A percentile compares a stretch with the other conserved stretches of the same genome.
phyloP scores from a whole-genome alignment of 2,888 invertebrate genomes.

The Synanthedon tipuliformis region DNA sequence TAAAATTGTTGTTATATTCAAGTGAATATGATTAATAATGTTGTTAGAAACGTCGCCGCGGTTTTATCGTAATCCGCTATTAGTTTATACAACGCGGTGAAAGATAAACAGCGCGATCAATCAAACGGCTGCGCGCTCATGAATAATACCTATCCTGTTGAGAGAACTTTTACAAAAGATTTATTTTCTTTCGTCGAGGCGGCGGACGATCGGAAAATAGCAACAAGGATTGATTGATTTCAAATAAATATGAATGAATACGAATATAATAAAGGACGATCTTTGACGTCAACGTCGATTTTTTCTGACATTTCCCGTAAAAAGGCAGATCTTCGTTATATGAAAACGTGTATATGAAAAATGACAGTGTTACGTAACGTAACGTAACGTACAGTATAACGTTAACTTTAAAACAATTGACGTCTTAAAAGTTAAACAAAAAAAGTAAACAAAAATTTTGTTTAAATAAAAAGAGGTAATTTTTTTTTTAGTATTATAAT shows the following conservation, averaged over 20 bases:
- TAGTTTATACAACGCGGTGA: neutral
- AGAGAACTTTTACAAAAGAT: conserved; percentile 64
- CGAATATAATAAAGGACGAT: conserved; percentile 16
- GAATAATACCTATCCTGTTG: conserved; percentile 58
- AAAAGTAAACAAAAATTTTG: no score
- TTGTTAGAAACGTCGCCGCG: neutral
- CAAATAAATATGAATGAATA: conserved; percentile 50
- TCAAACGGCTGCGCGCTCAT: conserved; percentile 56
- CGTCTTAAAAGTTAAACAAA: no score
- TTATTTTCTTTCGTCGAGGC: conserved; percentile 49
- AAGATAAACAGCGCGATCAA: conserved; percentile 47
- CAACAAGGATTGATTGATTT: conserved; percentile 63
- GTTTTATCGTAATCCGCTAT: neutral
- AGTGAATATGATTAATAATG: neutral
- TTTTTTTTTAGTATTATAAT: no score
- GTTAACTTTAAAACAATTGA: no score
- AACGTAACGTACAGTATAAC: no score
- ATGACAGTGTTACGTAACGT: no score
- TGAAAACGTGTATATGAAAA: no score
- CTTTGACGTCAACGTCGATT: neutral
- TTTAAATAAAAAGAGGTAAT: no score
- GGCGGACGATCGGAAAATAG: conserved; percentile 42
- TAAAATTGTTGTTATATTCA: no score
- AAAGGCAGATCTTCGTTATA: neutral
- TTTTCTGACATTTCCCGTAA: no score